Conservation (phyloP, 2,113 vertebrate genomes). For the Argyrosomus japonicus region DNA sequence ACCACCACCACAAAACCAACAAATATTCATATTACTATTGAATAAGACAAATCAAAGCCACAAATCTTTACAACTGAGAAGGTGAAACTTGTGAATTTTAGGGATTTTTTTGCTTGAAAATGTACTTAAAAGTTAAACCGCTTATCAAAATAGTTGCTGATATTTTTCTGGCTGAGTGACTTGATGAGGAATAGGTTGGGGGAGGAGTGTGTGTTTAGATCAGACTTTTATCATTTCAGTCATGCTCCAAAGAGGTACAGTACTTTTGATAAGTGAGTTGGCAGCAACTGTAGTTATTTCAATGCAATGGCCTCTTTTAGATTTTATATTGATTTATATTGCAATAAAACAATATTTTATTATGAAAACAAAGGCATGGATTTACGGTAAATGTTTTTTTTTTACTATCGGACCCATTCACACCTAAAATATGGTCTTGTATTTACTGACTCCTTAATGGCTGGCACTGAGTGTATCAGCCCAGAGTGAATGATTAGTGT, state of each 20-base stretch:
- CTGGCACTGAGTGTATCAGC: conserved; percentile 45
- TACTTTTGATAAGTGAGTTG: conserved; percentile 4
- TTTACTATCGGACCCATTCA: conserved; percentile 2
- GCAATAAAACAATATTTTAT: not conserved
- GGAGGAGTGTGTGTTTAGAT: not conserved
- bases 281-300: not conserved
- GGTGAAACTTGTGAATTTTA: not conserved
- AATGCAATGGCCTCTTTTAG: not conserved
- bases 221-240: conserved; percentile 1
- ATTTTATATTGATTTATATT: no score
- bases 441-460: conserved; percentile 17
- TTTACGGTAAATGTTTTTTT: not conserved
- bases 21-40: not conserved
- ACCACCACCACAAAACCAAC: not conserved
- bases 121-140: not conserved
- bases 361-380: not conserved
- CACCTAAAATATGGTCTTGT: conserved; percentile 14
- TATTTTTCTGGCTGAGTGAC: not conserved
- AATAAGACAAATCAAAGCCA: not conserved
- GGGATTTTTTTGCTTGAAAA: not conserved
- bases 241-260: not conserved
- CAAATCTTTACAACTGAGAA: not conserved
- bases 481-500: conserved; percentile 31
- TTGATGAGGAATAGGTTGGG: not conserved
- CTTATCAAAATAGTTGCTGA: not conserved